Evolutionary conservation across 2,797 vertebrate genomes (phyloP), one percentile per base, ranked within the genome.

Genomic region (Sebastes matsubarae): DNA sequence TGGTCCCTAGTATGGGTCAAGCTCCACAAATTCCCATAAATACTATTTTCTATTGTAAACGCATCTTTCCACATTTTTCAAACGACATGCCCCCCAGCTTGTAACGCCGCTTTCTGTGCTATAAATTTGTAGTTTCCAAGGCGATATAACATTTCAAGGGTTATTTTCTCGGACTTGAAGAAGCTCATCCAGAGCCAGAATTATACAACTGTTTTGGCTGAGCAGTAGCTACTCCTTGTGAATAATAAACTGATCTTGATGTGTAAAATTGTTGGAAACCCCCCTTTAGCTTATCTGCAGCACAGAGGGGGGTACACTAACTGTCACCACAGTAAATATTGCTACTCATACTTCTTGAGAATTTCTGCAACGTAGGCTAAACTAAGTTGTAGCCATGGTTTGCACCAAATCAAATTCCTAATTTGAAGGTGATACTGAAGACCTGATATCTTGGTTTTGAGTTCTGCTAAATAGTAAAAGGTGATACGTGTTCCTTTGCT

Each of bases 331-430:
- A 54, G 18, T 46, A 30, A 61, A 63, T 92, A 91, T 85, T 92
- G 92, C 91, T 89, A 77, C 82, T 79, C 57, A 80, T 81, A 87
- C 75, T 59, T 82, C 24, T 68, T 75, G 36, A 77, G 34, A 42
- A 52, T 77, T 38, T 77, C 61, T 77, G 65, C 55, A 24, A 24
- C 0, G 4, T 58, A 11, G 16, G 12, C 52, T 61, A 13, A 61
- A 60, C 32, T 76, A 2, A 72, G 68, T 16, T 57, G 68, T 3
- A 71, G 22, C 57, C 50, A 58, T 27, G 12, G 18, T 42, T 32
- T 69, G 36, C 65, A 64, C 63, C 74, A 72, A 80, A 77, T 68
- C 16, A 65, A 65, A 75, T 12, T 67, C 36, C 55, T 24, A 69
- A 77, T 79, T 75, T 36, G 20, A 81, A 80, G 58, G 36, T 61